These are phyloP conservation scores for Fregata magnificens DNA, from an alignment of 2,113 vertebrate genomes.

Conservation along the genomic window DNA sequence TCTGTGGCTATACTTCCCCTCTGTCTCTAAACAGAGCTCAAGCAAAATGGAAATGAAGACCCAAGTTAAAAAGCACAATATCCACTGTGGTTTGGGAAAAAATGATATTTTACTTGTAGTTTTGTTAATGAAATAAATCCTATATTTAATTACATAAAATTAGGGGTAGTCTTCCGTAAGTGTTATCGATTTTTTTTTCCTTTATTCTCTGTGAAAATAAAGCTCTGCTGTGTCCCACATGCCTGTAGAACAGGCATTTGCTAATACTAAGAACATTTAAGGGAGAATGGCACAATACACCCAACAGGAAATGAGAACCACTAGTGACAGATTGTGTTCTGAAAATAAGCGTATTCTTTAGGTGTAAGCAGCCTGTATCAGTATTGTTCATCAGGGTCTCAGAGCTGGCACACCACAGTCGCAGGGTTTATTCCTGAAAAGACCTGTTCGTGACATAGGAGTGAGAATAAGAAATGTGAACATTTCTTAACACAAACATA, in stretches of 20 bases:
- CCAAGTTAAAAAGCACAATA: not conserved
- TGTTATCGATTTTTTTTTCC: not conserved
- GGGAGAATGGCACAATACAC: not conserved
- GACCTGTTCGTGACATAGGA: not conserved
- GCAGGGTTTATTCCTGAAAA: not conserved
- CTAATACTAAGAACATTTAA: not conserved
- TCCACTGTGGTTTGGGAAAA: not conserved
- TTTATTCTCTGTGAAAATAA: not conserved
- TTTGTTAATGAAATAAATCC: not conserved
- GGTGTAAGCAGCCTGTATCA: not conserved
- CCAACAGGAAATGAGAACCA: not conserved
- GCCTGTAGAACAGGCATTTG: not conserved
- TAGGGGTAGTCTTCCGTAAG: not conserved
- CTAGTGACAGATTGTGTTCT: not conserved
- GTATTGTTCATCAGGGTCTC: not conserved
- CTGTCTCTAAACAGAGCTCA: not conserved
- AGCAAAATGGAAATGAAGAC: not conserved
- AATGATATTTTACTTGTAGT: not conserved
- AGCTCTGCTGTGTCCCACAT: not conserved
- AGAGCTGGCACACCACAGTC: not conserved
- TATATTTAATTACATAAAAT: not conserved
- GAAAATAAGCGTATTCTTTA: not conserved
- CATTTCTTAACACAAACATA: not conserved
- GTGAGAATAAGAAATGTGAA: not conserved
- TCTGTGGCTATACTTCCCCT: not conserved